These are phyloP conservation scores for Trachurus trachurus DNA, from an alignment of 2,797 vertebrate species.

Conservation along the genomic window DNA sequence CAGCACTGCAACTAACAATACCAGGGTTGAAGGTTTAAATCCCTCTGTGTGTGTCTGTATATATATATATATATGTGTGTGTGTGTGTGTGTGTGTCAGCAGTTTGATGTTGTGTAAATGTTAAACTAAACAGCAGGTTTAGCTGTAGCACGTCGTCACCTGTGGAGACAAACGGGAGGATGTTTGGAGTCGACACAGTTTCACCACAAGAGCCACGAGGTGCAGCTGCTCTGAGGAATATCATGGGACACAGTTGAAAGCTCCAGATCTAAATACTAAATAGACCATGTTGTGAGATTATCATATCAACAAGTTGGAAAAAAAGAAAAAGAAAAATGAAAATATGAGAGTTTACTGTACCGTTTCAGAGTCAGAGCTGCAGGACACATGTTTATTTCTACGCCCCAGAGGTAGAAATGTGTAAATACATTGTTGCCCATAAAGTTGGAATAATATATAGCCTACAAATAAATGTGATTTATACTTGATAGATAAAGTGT, in stretches of 20 bases:
- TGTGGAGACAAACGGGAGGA: background rate
- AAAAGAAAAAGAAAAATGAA: too few species aligned
- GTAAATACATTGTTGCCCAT: too few species aligned
- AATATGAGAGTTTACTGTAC: too few species aligned
- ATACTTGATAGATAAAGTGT: too few species aligned
- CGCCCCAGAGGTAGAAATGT: too few species aligned
- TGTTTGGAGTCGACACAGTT: background rate
- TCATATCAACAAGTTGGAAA: background rate
- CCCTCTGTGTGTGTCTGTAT: background rate
- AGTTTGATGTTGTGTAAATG: background rate
- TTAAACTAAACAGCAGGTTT: background rate
- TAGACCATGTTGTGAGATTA: background rate
- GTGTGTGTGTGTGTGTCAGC: too few species aligned
- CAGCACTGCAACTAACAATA: background rate
- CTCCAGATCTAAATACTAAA: background rate
- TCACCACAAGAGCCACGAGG: background rate
- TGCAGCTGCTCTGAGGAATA: background rate
- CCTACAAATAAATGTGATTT: too few species aligned
- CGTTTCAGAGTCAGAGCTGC: too few species aligned
- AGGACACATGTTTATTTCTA: too few species aligned
- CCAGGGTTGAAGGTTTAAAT: constrained; percentile 4
- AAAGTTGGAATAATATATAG: too few species aligned
- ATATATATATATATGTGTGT: too few species aligned
- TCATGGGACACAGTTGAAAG: background rate
- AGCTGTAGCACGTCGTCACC: background rate